phyloP scores from a whole-genome alignment of 2,113 vertebrate species.

The Paramisgurnus dabryanus region DNA sequence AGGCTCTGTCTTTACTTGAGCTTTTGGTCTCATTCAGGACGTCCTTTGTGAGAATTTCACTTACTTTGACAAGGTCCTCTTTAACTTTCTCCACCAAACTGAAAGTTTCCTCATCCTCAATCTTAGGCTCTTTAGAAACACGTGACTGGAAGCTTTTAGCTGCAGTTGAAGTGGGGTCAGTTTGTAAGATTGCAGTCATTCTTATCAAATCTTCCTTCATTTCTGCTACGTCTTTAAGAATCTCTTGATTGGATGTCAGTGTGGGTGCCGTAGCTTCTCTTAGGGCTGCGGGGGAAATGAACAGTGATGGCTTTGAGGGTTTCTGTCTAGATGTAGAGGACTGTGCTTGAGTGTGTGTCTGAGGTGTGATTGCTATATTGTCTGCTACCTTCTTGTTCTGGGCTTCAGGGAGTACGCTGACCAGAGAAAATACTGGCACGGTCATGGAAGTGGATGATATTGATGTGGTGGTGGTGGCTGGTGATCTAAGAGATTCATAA shows the following conservation, averaged over 20 bases:
- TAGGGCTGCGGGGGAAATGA: slow-evolving; percentile 85
- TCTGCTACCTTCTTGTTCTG: slow-evolving; percentile 84
- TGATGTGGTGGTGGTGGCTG: slow-evolving; percentile 77
- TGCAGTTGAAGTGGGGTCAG: slow-evolving; percentile 79
- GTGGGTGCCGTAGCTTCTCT: slow-evolving; percentile 80
- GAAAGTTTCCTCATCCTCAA: slow-evolving; percentile 94
- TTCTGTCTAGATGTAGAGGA: slow-evolving; percentile 81
- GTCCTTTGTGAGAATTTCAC: slow-evolving; percentile 94
- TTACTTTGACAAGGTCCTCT: slow-evolving; percentile 97
- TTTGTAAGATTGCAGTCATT: slow-evolving; percentile 97
- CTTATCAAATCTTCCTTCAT: slow-evolving; percentile 98
- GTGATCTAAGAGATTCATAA: slow-evolving; percentile 86
- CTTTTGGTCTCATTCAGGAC: slow-evolving; percentile 80
- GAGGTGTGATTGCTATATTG: slow-evolving; percentile 76
- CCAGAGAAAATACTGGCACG: slow-evolving; percentile 92
- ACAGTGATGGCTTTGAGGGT: slow-evolving; percentile 89
- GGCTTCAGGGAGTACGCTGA: slow-evolving; percentile 88
- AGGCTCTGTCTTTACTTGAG: slow-evolving; percentile 76
- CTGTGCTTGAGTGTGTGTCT: slow-evolving; percentile 74
- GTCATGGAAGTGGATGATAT: slow-evolving; percentile 86
- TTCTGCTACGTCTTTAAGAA: slow-evolving; percentile 95
- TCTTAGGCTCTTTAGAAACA: slow-evolving; percentile 84
- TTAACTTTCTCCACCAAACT: slow-evolving; percentile 97
- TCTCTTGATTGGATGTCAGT: slow-evolving; percentile 94
- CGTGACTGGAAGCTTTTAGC: slow-evolving; percentile 86